phyloP scores from a whole-genome alignment of 2,888 invertebrate species.

The Caenorhabditis wallacei region DNA sequence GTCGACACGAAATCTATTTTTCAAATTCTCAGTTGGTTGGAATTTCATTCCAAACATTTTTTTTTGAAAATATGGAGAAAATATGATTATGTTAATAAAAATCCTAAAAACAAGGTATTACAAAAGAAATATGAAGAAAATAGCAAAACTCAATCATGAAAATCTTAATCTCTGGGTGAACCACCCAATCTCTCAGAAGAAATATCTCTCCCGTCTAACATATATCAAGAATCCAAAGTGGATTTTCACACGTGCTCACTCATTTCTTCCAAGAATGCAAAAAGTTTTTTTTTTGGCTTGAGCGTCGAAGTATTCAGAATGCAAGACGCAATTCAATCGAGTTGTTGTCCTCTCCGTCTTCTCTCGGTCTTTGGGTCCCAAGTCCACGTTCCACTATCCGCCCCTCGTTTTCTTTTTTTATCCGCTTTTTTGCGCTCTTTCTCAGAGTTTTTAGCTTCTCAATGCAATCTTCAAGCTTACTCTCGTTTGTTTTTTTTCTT shows the following conservation, averaged over 20 bases:
- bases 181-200: not conserved
- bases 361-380: conserved; percentile 37
- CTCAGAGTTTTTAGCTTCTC: conserved; percentile 37
- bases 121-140: not conserved
- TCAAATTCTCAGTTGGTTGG: not conserved
- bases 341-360: conserved; percentile 43
- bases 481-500: conserved; percentile 21
- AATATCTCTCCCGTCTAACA: not conserved
- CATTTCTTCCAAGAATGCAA: not conserved
- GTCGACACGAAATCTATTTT: conserved; percentile 22
- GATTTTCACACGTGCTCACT: conserved; percentile 6
- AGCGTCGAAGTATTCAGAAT: conserved; percentile 49
- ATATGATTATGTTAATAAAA: too few species aligned
- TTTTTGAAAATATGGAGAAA: too few species aligned
- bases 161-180: not conserved
- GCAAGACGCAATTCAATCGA: conserved; percentile 57
- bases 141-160: not conserved
- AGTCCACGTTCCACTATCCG: conserved; percentile 57
- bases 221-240: not conserved
- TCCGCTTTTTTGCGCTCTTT: conserved; percentile 39
- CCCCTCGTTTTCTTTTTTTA: conserved; percentile 40
- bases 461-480: conserved; percentile 28
- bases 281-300: conserved; percentile 6
- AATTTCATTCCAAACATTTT: too few species aligned
- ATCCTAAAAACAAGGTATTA: not conserved